These are phyloP conservation scores for Drosophila ambigua DNA, from an alignment of 1,140 invertebrate species.

Conservation along the genomic window DNA sequence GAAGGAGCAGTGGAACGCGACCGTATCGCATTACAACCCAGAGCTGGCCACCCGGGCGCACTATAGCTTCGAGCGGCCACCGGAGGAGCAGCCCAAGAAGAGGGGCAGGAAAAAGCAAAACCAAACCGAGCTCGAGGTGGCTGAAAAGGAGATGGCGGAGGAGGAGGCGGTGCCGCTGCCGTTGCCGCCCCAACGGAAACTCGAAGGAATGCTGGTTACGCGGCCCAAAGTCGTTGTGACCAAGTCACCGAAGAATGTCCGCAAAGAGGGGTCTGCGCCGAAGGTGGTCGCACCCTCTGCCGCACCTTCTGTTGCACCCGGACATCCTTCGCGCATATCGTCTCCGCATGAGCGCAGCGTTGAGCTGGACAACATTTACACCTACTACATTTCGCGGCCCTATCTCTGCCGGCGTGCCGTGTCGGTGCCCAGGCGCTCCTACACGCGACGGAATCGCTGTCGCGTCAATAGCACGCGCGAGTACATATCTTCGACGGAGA, in stretches of 20 bases:
- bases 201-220: too few relatives aligned
- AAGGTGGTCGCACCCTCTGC: neutral
- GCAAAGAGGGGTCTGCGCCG: neutral
- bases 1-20: constrained; percentile 53
- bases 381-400: constrained; percentile 41
- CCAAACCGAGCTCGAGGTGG: neutral
- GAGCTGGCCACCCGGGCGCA: constrained; percentile 58
- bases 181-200: too few relatives aligned
- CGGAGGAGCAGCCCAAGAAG: constrained; percentile 52
- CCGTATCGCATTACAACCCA: constrained; percentile 45
- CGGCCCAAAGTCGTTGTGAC: neutral
- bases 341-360: constrained; percentile 10
- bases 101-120: constrained; percentile 38
- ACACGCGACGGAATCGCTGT: constrained; percentile 53
- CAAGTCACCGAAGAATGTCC: neutral
- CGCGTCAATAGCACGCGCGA: constrained; percentile 14
- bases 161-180: neutral
- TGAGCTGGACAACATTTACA: constrained; percentile 51
- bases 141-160: constrained; percentile 1
- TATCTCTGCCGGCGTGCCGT: constrained; percentile 58
- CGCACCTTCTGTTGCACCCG: neutral
- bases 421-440: constrained; percentile 56
- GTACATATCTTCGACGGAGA: constrained; percentile 27
- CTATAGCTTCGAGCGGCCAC: constrained; percentile 70
- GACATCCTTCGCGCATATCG: too few relatives aligned